phyloP scores from a whole-genome alignment of 2,888 invertebrate species.

The Eristalis intricaria region DNA sequence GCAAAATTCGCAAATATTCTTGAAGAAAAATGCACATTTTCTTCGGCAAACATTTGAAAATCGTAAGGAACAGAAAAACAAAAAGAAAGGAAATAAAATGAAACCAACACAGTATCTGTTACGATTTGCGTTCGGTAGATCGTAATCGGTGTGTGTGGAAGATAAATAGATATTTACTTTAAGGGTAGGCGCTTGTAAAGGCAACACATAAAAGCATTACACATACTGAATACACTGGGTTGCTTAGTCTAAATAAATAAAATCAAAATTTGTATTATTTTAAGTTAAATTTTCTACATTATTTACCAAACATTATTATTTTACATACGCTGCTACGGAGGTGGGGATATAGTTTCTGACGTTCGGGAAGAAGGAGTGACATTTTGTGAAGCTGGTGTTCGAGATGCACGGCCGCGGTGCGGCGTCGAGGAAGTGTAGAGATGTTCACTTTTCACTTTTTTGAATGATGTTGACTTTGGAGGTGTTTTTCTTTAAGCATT shows the following conservation, averaged over 20 bases:
- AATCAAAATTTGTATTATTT: slow-evolving; percentile 35
- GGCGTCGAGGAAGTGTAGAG: not conserved
- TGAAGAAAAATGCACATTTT: not conserved
- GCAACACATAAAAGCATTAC: slow-evolving; percentile 65
- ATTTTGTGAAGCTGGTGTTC: not conserved
- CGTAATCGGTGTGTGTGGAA: slow-evolving; percentile 29
- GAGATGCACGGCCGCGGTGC: too few relatives aligned
- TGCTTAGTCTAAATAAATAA: slow-evolving; percentile 39
- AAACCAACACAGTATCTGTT: slow-evolving; percentile 11
- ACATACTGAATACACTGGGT: slow-evolving; percentile 31
- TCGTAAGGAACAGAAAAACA: slow-evolving; percentile 7
- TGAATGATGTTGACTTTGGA: not conserved
- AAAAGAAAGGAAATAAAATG: not conserved
- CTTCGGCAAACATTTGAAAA: slow-evolving; percentile 37
- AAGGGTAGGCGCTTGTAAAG: slow-evolving; percentile 42
- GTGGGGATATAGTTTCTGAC: not conserved
- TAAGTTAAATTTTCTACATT: slow-evolving; percentile 35
- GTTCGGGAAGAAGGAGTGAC: slow-evolving; percentile 15
- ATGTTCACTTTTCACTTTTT: not conserved
- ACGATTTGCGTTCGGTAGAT: slow-evolving; percentile 19
- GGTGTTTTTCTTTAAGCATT: not conserved
- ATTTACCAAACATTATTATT: slow-evolving; percentile 34
- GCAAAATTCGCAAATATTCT: slow-evolving; percentile 3
- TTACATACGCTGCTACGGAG: slow-evolving; percentile 36
- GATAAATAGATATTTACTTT: slow-evolving; percentile 27